A percentile compares a stretch with the other conserved stretches of the same genome.
phyloP scores from a whole-genome alignment of 2,113 vertebrate genomes.

The Pterophyllum scalare region DNA sequence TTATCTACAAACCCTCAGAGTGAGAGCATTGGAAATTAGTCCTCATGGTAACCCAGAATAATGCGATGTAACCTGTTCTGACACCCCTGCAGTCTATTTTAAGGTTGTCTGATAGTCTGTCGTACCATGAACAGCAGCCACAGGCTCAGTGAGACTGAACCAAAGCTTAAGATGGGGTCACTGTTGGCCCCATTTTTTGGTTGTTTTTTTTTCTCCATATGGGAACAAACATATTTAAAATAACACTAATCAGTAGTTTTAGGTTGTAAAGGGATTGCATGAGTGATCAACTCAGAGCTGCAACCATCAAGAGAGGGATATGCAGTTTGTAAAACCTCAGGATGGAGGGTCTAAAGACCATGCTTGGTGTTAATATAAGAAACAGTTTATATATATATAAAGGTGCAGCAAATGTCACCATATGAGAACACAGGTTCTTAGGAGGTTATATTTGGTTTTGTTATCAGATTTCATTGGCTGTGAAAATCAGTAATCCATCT shows the following conservation, averaged over 20 bases:
- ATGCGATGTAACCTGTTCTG: conserved; percentile 39
- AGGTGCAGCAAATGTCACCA: too few relatives aligned
- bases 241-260: background rate
- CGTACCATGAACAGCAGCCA: conserved; percentile 11
- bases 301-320: too few relatives aligned
- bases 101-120: conserved; percentile 32
- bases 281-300: too few relatives aligned
- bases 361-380: too few relatives aligned
- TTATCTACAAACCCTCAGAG: conserved; percentile 1
- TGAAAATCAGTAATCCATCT: too few relatives aligned
- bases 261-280: background rate
- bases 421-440: too few relatives aligned
- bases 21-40: conserved; percentile 23
- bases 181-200: background rate
- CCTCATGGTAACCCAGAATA: conserved; percentile 30
- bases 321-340: too few relatives aligned
- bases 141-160: conserved; percentile 17
- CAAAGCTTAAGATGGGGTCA: background rate
- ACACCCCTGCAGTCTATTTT: conserved; percentile 59
- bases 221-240: background rate
- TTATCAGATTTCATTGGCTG: too few relatives aligned
- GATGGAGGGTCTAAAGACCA: too few relatives aligned
- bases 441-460: too few relatives aligned
- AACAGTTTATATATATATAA: too few relatives aligned
- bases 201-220: background rate